Evolutionary conservation across 2,888 invertebrate genomes (phyloP), one percentile per base, ranked within the genome.

Genomic region (Lobophora halterata): DNA sequence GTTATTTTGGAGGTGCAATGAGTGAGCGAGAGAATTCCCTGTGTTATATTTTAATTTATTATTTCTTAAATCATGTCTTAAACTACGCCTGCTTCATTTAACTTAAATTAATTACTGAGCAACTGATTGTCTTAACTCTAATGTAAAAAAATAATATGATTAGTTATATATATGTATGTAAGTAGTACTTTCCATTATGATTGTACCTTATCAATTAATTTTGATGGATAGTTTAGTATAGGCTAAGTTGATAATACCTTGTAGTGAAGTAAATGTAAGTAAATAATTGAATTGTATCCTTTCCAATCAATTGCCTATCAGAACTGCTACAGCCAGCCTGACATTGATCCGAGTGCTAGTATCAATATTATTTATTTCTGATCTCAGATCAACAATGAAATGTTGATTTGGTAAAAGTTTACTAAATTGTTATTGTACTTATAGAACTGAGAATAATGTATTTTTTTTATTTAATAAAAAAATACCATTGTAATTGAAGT

Each of bases 391-490:
- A 73, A 76, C 76, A 67, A 65, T 68, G 64, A 65, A 68, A 68
- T 78, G 80, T 83, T 83, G 75, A 82, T 79, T 82, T 81, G 79
- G 77, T 82, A 75, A 82, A 76, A 73, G 70, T 79, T 79, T 82
- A 80, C 81, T 79, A 78, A 79, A 79, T 74, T 82, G 83, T 82
- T 85, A 77, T 79, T 74, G 86, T 86, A 85, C 86, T 86, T 85
- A 85, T 81, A 83, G 77, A 83, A 79, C 76, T 80, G 78, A 80
- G 74, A 71, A 81, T 72, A 64, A 78, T 81, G 81, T 83, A 80
- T 80, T 83, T 82, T 85, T 83, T 82, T 81, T 79, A 79, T 80
- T 80, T 79, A 79, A 81, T 77, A 76, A 78, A 82, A 23, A 78
- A 81, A 77, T 64, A 83, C 79, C 81, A 81, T 73, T 79, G 71